Evolutionary conservation across 2,113 vertebrate genomes (phyloP).

Genomic region (Xiphophorus hellerii): DNA sequence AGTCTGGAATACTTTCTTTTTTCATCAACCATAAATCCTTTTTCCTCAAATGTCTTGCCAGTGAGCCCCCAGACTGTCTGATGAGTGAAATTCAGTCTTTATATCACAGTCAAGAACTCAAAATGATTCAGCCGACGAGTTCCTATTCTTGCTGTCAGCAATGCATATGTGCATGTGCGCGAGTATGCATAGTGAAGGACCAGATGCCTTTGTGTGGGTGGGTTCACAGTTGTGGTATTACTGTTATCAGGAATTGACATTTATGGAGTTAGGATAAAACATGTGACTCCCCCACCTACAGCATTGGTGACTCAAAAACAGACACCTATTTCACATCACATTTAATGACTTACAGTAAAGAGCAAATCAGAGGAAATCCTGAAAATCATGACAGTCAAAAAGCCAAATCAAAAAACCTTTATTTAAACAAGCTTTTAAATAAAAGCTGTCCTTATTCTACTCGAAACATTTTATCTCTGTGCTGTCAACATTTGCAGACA

Average conservation of each 20-base stretch:
- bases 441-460: not conserved
- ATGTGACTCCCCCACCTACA: conserved; percentile 77
- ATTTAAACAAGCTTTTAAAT: not conserved
- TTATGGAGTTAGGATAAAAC: conserved; percentile 52
- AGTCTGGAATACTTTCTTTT: conserved; percentile 23
- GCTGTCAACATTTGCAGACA: not conserved
- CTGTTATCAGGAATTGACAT: conserved; percentile 71
- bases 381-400: not conserved
- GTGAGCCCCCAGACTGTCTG: not conserved
- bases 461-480: not conserved
- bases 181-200: not conserved
- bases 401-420: not conserved
- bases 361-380: conserved; percentile 4
- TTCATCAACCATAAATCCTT: conserved; percentile 9
- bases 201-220: conserved; percentile 21
- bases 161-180: not conserved
- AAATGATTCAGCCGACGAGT: not conserved
- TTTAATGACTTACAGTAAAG: conserved; percentile 49
- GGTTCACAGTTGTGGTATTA: conserved; percentile 37
- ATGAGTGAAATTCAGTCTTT: conserved; percentile 5
- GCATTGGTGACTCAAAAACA: conserved; percentile 58
- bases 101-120: not conserved
- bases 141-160: not conserved
- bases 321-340: conserved; percentile 21
- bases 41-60: not conserved